Evolutionary conservation across 2,113 vertebrate species (phyloP).

Genomic region (Catharus bicknelli): DNA sequence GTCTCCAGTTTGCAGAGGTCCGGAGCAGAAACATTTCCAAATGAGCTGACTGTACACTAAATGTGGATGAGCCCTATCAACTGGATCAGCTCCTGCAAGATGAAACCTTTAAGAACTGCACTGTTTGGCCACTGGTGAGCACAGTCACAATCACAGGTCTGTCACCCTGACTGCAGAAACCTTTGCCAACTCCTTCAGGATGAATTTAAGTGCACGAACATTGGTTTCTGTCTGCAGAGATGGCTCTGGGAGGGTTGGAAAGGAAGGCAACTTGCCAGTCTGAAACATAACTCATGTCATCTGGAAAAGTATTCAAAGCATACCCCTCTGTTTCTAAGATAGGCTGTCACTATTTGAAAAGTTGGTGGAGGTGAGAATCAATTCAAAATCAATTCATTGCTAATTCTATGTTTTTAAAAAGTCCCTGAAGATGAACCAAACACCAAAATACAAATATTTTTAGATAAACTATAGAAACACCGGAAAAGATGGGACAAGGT

Average conservation of each 20-base stretch:
- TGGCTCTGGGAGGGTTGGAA: background rate
- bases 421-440: background rate
- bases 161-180: background rate
- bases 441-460: background rate
- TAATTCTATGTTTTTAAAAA: background rate
- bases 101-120: background rate
- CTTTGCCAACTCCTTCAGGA: background rate
- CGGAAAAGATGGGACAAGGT: background rate
- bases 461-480: background rate
- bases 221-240: background rate
- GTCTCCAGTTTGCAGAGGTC: background rate
- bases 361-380: background rate
- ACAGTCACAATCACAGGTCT: background rate
- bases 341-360: background rate
- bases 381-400: background rate
- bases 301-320: background rate
- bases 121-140: background rate
- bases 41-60: background rate
- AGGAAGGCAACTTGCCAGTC: background rate
- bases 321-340: background rate
- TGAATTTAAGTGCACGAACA: background rate
- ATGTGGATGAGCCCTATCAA: rapidly evolving
- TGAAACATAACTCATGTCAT: background rate
- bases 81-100: background rate
- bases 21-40: background rate